These are phyloP conservation scores for Alethe diademata DNA, from an alignment of 2,113 vertebrate genomes.

Conservation along the genomic window DNA sequence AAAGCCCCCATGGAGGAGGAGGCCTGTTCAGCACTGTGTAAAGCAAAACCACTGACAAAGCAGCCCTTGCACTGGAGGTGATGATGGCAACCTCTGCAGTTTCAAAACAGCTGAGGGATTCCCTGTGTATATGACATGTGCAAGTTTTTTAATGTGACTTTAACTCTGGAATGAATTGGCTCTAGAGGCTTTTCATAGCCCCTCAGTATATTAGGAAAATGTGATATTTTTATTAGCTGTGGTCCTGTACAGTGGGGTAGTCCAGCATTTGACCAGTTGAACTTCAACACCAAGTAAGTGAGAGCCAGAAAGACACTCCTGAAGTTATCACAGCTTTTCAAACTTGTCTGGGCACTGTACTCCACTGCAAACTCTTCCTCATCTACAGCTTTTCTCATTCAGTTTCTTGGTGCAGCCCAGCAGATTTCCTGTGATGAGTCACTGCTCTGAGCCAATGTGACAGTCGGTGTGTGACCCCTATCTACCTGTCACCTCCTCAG, in stretches of 20 bases:
- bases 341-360: background rate
- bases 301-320: background rate
- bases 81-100: background rate
- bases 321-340: background rate
- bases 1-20: background rate
- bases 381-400: background rate
- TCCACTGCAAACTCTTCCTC: background rate
- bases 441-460: background rate
- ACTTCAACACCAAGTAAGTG: background rate
- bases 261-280: background rate
- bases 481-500: background rate
- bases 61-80: background rate
- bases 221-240: background rate
- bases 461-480: background rate
- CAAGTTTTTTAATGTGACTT: background rate
- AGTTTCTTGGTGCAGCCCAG: background rate
- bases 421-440: background rate
- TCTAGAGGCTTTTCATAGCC: background rate
- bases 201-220: background rate
- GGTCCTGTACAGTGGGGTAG: background rate
- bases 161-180: background rate
- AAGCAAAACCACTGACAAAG: background rate
- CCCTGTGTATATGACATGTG: background rate
- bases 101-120: background rate
- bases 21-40: background rate